Evolutionary conservation across 1,140 invertebrate genomes (phyloP).

Genomic region (Drosophila funebris): DNA sequence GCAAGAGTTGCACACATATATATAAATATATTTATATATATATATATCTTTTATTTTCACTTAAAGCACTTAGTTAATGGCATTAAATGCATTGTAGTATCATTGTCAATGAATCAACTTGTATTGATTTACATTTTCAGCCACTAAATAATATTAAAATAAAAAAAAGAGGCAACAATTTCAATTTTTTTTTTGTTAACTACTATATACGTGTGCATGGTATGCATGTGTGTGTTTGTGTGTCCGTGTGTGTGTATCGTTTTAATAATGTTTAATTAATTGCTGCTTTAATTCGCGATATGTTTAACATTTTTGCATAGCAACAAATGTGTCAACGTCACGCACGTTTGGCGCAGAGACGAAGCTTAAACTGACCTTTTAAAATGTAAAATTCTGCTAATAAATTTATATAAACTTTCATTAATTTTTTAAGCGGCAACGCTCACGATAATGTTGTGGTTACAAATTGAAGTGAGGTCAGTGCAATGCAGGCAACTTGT

Average conservation of each 20-base stretch:
- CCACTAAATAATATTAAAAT: too few relatives aligned
- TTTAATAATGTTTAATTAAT: constrained; percentile 69
- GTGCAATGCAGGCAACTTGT: not conserved
- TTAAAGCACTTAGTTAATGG: constrained; percentile 45
- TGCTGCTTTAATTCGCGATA: constrained; percentile 58
- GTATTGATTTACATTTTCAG: constrained; percentile 37
- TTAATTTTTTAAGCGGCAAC: constrained; percentile 66
- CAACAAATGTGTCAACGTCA: constrained; percentile 53
- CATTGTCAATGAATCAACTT: constrained; percentile 6
- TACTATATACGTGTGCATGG: constrained; percentile 4
- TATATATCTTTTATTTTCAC: constrained; percentile 10
- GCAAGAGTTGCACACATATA: not conserved
- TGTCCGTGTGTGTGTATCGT: not conserved
- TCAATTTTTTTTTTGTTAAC: constrained; percentile 56
- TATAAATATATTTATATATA: not conserved
- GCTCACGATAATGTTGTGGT: constrained; percentile 35
- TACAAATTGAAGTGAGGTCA: constrained; percentile 19
- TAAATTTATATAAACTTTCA: constrained; percentile 67
- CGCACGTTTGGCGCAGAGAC: constrained; percentile 40
- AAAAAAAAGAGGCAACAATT: constrained; percentile 28
- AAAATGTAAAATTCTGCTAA: constrained; percentile 57
- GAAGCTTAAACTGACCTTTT: not conserved
- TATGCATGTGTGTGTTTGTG: not conserved
- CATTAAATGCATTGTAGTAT: constrained; percentile 30
- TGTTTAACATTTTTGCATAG: constrained; percentile 39